Conservation (phyloP, 2,888 invertebrate genomes). For the Rhimphoctona megacephalus region DNA sequence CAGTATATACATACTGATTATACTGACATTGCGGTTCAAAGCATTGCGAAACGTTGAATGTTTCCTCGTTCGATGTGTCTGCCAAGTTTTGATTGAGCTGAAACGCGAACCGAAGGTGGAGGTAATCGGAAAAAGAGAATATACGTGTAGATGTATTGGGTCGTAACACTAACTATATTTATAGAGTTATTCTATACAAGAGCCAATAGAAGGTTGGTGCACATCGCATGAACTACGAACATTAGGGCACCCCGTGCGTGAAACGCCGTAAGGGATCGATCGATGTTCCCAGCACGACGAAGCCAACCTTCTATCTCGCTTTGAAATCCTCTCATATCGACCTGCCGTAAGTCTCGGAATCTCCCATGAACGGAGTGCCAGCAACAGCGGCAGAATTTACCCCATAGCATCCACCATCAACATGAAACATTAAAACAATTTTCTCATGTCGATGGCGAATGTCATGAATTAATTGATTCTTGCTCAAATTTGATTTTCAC, state of each 20-base stretch:
- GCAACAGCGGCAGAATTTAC: constrained; percentile 44
- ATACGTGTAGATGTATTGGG: constrained; percentile 8
- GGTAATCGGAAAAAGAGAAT: constrained; percentile 34
- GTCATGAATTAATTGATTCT: constrained; percentile 55
- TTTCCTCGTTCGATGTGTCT: constrained; percentile 72
- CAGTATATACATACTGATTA: not conserved
- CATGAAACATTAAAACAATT: constrained; percentile 60
- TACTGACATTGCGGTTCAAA: constrained; percentile 1
- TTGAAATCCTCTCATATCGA: constrained; percentile 53
- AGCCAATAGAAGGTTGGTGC: constrained; percentile 58
- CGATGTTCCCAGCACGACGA: constrained; percentile 55
- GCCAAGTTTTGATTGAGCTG: constrained; percentile 79
- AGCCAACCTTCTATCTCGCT: constrained; percentile 53
- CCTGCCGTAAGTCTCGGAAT: constrained; percentile 43
- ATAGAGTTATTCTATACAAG: constrained; percentile 44
- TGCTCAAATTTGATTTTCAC: not conserved
- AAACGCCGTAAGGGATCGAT: constrained; percentile 70
- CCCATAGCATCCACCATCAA: constrained; percentile 38
- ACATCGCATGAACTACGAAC: constrained; percentile 72
- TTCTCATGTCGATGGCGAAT: constrained; percentile 47
- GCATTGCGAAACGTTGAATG: constrained; percentile 52
- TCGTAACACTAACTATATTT: not conserved
- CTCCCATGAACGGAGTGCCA: constrained; percentile 41
- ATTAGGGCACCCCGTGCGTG: constrained; percentile 71
- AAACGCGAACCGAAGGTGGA: constrained; percentile 25